phyloP scores from a whole-genome alignment of 2,797 vertebrate genomes.

The Mastacembelus armatus region DNA sequence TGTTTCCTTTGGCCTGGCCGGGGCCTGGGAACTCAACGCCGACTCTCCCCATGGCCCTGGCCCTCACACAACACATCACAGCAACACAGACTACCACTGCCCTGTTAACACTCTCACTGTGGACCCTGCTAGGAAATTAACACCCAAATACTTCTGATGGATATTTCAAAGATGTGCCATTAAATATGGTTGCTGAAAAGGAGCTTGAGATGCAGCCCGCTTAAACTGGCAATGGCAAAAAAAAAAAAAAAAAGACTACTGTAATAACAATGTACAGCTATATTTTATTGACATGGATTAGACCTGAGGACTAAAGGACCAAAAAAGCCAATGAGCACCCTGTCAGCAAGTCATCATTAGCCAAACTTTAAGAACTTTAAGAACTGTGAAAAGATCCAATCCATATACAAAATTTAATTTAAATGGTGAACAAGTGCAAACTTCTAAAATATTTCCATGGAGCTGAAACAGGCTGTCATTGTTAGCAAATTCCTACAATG shows the following conservation, averaged over 20 bases:
- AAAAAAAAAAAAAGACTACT: conserved; percentile 11
- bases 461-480: background rate
- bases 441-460: background rate
- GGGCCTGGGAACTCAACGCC: conserved; percentile 70
- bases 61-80: conserved; percentile 50
- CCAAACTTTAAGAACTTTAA: conserved; percentile 3
- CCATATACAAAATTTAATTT: background rate
- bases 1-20: conserved; percentile 68
- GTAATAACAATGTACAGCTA: background rate
- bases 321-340: background rate
- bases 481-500: too few species aligned
- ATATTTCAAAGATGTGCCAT: conserved; percentile 35
- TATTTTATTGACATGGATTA: conserved; percentile 9
- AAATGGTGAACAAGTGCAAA: background rate
- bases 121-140: conserved; percentile 47
- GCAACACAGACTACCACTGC: conserved; percentile 32
- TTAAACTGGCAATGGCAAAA: background rate
- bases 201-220: conserved; percentile 32
- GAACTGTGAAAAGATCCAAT: conserved; percentile 12
- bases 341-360: background rate
- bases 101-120: conserved; percentile 49
- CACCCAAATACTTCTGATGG: conserved; percentile 39
- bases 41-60: conserved; percentile 63
- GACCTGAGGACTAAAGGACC: background rate
- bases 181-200: conserved; percentile 28